Percentiles rank a stretch among this genome's conserved stretches.
These are phyloP conservation scores for Brachionus manjavacas DNA, from an alignment of 1,140 invertebrate genomes.

Conservation along the genomic window DNA sequence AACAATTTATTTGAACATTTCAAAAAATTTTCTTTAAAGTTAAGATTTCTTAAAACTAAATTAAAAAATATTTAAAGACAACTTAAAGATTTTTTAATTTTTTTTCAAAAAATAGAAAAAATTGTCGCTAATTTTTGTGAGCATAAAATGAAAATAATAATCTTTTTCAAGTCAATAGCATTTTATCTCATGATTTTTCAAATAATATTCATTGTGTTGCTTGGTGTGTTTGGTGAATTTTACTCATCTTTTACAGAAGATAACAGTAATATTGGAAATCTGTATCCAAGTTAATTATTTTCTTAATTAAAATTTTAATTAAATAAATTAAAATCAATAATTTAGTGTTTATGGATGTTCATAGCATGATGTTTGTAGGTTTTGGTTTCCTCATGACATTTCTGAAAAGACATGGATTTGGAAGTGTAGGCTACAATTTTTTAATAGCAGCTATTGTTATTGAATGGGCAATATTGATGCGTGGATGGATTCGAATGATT, in stretches of 20 bases:
- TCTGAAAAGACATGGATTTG: slow-evolving; percentile 69
- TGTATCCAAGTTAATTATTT: background rate
- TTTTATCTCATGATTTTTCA: slow-evolving; percentile 19
- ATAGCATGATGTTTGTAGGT: slow-evolving; percentile 87
- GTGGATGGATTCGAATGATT: slow-evolving; percentile 45
- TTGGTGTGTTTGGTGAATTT: slow-evolving; percentile 12
- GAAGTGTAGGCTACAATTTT: slow-evolving; percentile 44
- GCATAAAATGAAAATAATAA: background rate
- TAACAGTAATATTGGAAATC: background rate
- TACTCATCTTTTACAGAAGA: background rate
- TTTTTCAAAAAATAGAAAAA: no score
- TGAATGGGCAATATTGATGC: slow-evolving; percentile 43
- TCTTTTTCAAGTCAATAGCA: background rate
- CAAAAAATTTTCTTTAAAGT: background rate
- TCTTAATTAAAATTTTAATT: background rate
- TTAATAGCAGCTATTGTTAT: slow-evolving; percentile 45
- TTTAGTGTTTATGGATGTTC: slow-evolving; percentile 47
- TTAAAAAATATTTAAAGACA: no score
- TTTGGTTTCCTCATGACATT: slow-evolving; percentile 92
- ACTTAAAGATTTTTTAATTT: no score
- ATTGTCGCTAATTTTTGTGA: background rate
- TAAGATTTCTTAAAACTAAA: no score
- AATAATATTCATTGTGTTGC: background rate
- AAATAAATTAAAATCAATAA: background rate
- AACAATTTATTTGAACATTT: background rate